Base-by-base conservation (phyloP, 2,797 vertebrate genomes). In the Lindbergichthys nudifrons region DNA sequence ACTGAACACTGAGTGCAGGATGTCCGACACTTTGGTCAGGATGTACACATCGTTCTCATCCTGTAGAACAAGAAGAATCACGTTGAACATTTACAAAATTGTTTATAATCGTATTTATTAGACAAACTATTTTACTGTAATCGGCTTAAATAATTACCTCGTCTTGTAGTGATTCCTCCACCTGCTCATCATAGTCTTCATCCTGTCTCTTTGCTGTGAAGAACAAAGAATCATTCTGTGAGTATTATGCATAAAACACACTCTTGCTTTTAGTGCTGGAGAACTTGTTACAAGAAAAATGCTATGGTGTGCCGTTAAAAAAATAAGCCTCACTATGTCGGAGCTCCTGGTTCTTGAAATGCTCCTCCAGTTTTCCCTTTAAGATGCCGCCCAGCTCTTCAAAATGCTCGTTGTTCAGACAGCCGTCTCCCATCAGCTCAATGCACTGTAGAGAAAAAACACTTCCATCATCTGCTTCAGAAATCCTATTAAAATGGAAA, bases 41-140 rank as follows among this genome's bases (percentile, higher is more conserved):
- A 99, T 98, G 96, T 99, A 99, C 81, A 99, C 96, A 0, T 99
- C 98, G 21, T 97, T 99, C 85, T 99, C 98, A 81, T 99, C 98
- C 98, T 99, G 86, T 47, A 26, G 45, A n/a, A 26, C 26, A 36
- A 1, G 15, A 48, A 53, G 46, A 63, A 26, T 26, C 26, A 26
- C 26, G 26, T 26, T 26, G 26, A 5, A 16, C 2, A 8, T 5
- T 36, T 6, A 36, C 6, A 12, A 36, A 3, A 11, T 43, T 43
- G 42, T 9, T 36, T 36, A 36, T 2, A 32, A 36, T 36, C 6
- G 32, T 36, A 36, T 36, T 36, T 36, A 36, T 9, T 2, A 2
- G 6, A 36, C 32, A 36, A 26, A 26, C 26, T 26, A 26, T 26
- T 26, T 26, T 1, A 26, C 26, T 26, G 32, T 36, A 36, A 36